phyloP scores from a whole-genome alignment of 53 echinoderm and acorn worm species.

The Crossaster papposus region DNA sequence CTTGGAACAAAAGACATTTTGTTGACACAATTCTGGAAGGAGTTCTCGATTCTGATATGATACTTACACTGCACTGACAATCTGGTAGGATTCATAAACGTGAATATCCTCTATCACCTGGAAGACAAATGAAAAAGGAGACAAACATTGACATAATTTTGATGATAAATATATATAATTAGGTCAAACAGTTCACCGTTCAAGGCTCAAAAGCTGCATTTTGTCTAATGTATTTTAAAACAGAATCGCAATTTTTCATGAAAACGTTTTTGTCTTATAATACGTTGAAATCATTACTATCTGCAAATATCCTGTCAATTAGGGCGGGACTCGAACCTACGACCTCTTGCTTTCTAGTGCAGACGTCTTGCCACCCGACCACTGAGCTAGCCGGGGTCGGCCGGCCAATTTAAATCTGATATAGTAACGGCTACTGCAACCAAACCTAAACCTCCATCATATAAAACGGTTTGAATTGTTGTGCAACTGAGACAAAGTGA shows the following conservation, averaged over 20 bases:
- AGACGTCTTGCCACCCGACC: no score
- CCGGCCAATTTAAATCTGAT: no score
- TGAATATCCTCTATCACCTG: constrained; percentile 86
- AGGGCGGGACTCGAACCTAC: no score
- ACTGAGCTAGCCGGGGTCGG: no score
- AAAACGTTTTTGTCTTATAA: background rate
- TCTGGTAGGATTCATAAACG: constrained; percentile 82
- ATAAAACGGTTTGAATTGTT: no score
- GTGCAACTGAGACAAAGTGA: no score
- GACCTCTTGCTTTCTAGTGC: no score
- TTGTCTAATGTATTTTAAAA: background rate
- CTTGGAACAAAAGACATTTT: background rate
- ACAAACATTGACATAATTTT: background rate
- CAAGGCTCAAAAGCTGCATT: background rate
- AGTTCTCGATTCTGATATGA: background rate
- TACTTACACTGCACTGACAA: constrained; percentile 70
- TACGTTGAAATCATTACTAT: background rate
- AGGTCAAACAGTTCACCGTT: no score
- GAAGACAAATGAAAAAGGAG: background rate
- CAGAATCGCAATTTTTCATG: background rate
- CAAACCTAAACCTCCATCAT: no score
- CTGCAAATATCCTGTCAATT: background rate
- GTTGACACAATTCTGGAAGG: background rate
- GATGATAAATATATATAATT: background rate
- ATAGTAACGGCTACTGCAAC: no score